Evolutionary conservation across 1,140 invertebrate genomes (phyloP).

Genomic region (Apis dorsata): DNA sequence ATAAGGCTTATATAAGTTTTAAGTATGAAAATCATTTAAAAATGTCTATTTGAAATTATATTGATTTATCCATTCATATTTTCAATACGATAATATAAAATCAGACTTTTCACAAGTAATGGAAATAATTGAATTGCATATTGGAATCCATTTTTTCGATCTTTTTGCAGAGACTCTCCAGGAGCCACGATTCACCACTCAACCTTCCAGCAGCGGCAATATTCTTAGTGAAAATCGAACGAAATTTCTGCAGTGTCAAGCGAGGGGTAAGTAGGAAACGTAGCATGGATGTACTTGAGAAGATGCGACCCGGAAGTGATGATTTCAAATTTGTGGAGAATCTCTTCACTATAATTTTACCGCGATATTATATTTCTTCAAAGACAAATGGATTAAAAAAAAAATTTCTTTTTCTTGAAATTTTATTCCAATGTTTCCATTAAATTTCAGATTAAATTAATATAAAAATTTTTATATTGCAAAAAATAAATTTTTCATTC

Average conservation of each 20-base stretch:
- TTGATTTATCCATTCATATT: background rate
- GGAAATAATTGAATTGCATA: background rate
- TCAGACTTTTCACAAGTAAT: background rate
- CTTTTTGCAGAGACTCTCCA: constrained; percentile 83
- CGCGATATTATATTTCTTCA: background rate
- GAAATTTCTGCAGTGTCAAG: constrained; percentile 94
- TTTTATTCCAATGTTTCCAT: background rate
- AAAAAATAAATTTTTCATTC: too few relatives aligned
- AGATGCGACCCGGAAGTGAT: constrained; percentile 11
- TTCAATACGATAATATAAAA: background rate
- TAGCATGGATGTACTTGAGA: background rate
- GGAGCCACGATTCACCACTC: constrained; percentile 90
- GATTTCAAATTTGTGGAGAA: constrained; percentile 22
- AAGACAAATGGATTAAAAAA: background rate
- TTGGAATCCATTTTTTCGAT: constrained; percentile 44
- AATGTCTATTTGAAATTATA: background rate
- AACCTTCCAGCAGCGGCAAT: constrained; percentile 90
- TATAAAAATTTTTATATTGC: too few relatives aligned
- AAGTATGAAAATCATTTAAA: background rate
- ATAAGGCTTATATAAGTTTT: background rate
- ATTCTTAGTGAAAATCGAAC: constrained; percentile 92
- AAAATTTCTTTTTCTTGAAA: background rate
- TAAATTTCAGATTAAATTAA: too few relatives aligned
- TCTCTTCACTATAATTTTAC: background rate
- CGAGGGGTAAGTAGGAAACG: constrained; percentile 84